Conservation (phyloP, 2,113 vertebrate genomes). For the Agapornis roseicollis region DNA sequence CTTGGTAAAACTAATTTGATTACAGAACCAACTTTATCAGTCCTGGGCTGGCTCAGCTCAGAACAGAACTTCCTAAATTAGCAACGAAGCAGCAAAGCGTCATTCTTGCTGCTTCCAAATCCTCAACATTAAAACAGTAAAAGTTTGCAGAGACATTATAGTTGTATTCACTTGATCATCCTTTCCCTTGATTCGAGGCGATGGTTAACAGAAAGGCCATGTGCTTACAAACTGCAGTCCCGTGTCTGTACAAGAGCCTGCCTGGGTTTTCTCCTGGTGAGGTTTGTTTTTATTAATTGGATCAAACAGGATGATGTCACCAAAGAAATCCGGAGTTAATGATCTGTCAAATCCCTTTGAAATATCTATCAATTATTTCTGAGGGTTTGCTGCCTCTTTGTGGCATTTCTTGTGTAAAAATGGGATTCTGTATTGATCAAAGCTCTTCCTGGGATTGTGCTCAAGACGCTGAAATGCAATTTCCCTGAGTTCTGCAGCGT, state of each 20-base stretch:
- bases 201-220: neutral
- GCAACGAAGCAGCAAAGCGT: neutral
- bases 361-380: constrained; percentile 38
- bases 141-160: neutral
- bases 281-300: neutral
- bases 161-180: neutral
- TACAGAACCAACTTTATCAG: neutral
- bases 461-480: neutral
- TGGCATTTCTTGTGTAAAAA: constrained; percentile 46
- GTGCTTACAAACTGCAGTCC: neutral
- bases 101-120: neutral
- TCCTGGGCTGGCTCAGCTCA: neutral
- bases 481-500: neutral
- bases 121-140: neutral
- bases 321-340: neutral
- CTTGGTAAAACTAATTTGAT: constrained; percentile 20
- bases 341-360: constrained; percentile 13
- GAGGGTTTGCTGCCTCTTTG: constrained; percentile 57
- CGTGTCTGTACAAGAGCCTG: neutral
- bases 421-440: neutral
- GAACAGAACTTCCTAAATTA: neutral
- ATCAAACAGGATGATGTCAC: neutral
- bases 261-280: neutral
- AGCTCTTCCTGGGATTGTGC: neutral
- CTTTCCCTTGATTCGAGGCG: neutral